These are phyloP conservation scores for Miniopterus natalensis DNA, from an alignment of 2,113 vertebrate species.

Conservation along the genomic window DNA sequence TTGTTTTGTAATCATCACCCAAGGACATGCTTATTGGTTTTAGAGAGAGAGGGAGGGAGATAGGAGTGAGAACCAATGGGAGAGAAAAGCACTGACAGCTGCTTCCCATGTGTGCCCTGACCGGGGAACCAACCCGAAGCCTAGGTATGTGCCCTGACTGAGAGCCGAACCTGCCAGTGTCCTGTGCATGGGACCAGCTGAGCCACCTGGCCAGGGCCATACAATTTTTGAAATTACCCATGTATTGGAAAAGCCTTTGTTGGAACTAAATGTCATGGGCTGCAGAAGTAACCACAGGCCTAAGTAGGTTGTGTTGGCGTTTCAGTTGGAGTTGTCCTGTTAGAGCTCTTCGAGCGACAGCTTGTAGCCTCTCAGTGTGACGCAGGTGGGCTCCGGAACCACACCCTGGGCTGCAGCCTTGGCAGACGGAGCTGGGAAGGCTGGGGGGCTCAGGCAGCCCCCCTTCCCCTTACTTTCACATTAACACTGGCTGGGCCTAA, in stretches of 20 bases:
- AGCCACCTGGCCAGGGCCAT: too few species aligned
- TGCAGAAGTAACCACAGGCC: background rate
- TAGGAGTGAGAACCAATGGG: too few species aligned
- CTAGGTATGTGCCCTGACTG: too few species aligned
- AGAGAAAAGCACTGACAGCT: too few species aligned
- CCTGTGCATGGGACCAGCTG: too few species aligned
- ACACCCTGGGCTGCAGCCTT: background rate
- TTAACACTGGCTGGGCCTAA: background rate
- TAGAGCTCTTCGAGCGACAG: background rate
- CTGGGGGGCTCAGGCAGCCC: background rate
- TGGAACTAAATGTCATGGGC: background rate
- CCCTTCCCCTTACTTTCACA: background rate
- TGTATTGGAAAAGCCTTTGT: too few species aligned
- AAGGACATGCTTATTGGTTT: too few species aligned
- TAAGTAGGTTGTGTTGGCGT: background rate
- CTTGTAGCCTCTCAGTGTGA: background rate
- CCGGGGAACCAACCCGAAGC: too few species aligned
- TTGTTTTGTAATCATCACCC: too few species aligned
- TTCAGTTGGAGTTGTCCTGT: rapidly evolving
- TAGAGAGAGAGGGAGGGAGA: too few species aligned
- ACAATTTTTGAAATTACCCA: background rate
- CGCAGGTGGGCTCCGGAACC: constrained; percentile 29
- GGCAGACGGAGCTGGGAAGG: background rate
- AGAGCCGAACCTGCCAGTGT: too few species aligned
- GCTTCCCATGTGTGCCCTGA: too few species aligned